A percentile compares a stretch with the other conserved stretches of the same genome.
phyloP scores from a whole-genome alignment of 2,113 vertebrate genomes.

The Menura novaehollandiae region DNA sequence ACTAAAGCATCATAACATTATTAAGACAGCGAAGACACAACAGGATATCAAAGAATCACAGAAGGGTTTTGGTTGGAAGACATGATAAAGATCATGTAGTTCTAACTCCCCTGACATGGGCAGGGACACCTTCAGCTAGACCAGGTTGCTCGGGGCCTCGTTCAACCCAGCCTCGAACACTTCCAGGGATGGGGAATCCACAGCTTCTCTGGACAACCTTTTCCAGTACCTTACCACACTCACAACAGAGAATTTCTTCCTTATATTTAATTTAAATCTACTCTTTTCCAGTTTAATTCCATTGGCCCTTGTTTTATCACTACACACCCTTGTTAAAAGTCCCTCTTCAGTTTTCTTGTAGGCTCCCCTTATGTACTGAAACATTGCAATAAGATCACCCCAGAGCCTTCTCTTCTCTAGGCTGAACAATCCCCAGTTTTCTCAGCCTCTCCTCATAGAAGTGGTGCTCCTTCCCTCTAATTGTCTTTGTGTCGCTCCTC shows the following conservation, averaged over 20 bases:
- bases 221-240: background rate
- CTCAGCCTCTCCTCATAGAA: background rate
- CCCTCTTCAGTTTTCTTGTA: background rate
- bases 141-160: background rate
- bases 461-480: background rate
- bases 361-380: background rate
- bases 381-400: background rate
- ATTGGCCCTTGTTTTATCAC: background rate
- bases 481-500: too few species aligned
- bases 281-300: background rate
- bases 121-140: background rate
- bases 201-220: background rate
- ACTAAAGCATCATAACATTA: background rate
- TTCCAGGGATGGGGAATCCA: background rate
- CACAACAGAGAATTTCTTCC: background rate
- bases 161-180: background rate
- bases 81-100: background rate
- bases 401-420: background rate
- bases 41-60: background rate
- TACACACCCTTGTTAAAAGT: background rate
- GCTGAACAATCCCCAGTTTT: background rate
- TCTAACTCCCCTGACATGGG: background rate
- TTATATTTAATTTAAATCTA: background rate
- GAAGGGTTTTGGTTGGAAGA: background rate
- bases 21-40: background rate